phyloP scores from a whole-genome alignment of 2,888 invertebrate species.

The Trichogramma dendrolimi region DNA sequence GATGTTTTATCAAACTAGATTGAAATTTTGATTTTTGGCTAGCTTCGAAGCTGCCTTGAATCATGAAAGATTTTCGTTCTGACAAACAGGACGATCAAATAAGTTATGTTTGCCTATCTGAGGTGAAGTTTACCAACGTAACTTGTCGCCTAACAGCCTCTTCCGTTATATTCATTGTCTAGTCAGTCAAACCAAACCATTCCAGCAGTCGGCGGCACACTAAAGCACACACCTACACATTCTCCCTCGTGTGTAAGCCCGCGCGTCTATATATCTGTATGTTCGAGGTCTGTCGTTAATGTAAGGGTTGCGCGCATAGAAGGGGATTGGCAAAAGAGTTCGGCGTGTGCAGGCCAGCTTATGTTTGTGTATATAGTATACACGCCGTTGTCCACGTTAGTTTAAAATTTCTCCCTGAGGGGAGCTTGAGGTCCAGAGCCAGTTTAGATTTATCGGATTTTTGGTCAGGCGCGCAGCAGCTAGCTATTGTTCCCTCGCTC shows the following conservation, averaged over 20 bases:
- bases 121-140: neutral
- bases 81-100: too few species aligned
- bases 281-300: slow-evolving; percentile 39
- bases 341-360: neutral
- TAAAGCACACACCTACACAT: slow-evolving; percentile 4
- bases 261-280: slow-evolving; percentile 38
- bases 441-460: slow-evolving; percentile 53
- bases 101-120: too few species aligned
- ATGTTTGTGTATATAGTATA: slow-evolving; percentile 2
- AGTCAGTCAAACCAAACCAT: too few species aligned
- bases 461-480: slow-evolving; percentile 53
- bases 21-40: neutral
- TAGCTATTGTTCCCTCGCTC: slow-evolving; percentile 39
- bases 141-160: neutral
- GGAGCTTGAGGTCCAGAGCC: slow-evolving; percentile 50
- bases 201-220: too few species aligned
- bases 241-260: slow-evolving; percentile 24
- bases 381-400: slow-evolving; percentile 33
- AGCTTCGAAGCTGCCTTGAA: too few species aligned
- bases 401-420: slow-evolving; percentile 48
- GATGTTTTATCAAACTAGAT: neutral
- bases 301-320: slow-evolving; percentile 47
- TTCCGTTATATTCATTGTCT: too few species aligned
- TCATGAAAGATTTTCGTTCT: too few species aligned
- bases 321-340: slow-evolving; percentile 19